Evolutionary conservation across 2,797 vertebrate species (phyloP), one percentile per base, ranked within the genome.

Genomic region (Takifugu rubripes): DNA sequence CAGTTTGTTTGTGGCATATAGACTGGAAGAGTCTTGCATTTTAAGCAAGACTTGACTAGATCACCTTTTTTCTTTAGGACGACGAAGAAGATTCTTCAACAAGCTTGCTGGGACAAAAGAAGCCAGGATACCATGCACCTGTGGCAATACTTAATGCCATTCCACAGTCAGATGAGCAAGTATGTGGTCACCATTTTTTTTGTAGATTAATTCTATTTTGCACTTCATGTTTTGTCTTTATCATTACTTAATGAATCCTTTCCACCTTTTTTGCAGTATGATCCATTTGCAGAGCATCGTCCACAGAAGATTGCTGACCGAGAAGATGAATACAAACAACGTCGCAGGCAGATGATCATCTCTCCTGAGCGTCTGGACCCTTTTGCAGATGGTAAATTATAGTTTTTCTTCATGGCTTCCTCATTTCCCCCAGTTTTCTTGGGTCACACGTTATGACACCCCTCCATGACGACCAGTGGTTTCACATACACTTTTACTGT

Each of bases 361-460:
- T 99, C 97, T 8, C 97, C 97, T 3, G 97, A 98, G 79, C 96
- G 97, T 53, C 96, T 95, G 50, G 97, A 99, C 88, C 97, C 97
- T 15, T 99, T 99, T 91, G 97, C 97, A 94, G 97, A 99, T 72
- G 97, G 97, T 99, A 99, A 98, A 94, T 94, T 48, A 25, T 48
- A 17, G 46, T 48, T 25, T 24, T 29, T 74, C 25, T 74, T 78
- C 66, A 31, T 78, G 56, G 54, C 70, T 49, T 49, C 62, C 54
- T 81, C 68, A 72, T 52, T 56, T 68, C 70, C 25, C 70, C 66
- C 58, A 72, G 75, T 74, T 71, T 64, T 72, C 70, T 78, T 59
- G 64, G 75, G 67, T 72, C 68, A 74, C 69, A 59, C 61, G 78
- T 73, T 70, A 61, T 72, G 77, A 52, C 70, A 44, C 43, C 43